Evolutionary conservation across 1,140 invertebrate genomes (phyloP), one percentile per base, ranked within the genome.

Genomic region (Bombus pascuorum): DNA sequence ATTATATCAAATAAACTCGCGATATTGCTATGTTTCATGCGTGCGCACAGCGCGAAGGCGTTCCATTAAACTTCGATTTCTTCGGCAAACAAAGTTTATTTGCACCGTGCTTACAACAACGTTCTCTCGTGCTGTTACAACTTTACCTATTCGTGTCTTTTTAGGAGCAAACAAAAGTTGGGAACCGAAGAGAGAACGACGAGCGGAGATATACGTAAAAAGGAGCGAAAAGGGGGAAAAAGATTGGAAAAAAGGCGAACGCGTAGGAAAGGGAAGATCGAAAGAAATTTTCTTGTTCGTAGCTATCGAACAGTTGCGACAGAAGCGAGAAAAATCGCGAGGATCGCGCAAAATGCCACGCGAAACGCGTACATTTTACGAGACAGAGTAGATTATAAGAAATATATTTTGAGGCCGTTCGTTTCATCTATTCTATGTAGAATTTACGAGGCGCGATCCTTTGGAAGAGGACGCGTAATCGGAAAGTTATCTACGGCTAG

Each of bases 401-500:
- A 73, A 85, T 73, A 57, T 62, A 85, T 73, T 74, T 79, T 53
- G 32, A 28, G 47, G 12, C 47, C 37, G 44, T 65, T 85, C 70
- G 59, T 66, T 66, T 81, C 71, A 18, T 28, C 28, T 74, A 44
- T 68, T 85, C 70, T 32, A 57, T 68, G 28, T 53, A n/a, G 77
- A 88, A 86, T 86, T 86, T 86, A 83, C 79, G 83, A 59, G 85
- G 1, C 6, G 47, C 47, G 47, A 53, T 22, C 18, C 47, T 53
- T 53, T 53, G 47, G 5, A 53, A 53, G 68, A 76, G 80, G 76
- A 70, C 75, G 83, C 73, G 78, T 79, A 89, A 88, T 89, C 72
- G 84, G 77, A 77, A 88, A 57, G 87, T 89, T 89, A 86, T 86
- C 87, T 71, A 66, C 25, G 62, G 12, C 9, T 25, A 18, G 81